Evolutionary conservation across 2,113 vertebrate genomes (phyloP), one percentile per base, ranked within the genome.

Genomic region (Guaruba guarouba): DNA sequence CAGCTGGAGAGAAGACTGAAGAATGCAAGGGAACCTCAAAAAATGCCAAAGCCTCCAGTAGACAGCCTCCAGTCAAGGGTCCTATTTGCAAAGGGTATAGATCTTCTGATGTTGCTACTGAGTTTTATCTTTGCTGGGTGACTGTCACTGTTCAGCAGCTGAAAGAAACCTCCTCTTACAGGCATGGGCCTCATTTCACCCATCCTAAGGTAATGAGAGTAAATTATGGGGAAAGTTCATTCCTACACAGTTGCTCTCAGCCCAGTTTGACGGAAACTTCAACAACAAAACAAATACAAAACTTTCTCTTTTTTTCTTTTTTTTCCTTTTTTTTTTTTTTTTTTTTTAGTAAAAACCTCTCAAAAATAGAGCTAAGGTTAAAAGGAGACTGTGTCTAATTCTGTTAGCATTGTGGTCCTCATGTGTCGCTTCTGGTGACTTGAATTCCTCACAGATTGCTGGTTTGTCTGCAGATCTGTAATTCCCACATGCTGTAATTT

Each of bases 391-490:
- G 75, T 79, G 71, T 95, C 90, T 96, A 95, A 93, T 96, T 96
- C 92, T 93, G 92, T 94, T 94, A 85, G 83, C 52, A 0, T 93
- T 97, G 91, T 96, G 97, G 97, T 81, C 95, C 93, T 96, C 82
- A 96, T 97, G 97, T 95, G 88, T 96, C 13, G 83, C 88, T 97
- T 83, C 95, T 96, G 96, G 96, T 88, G 88, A 87, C 97, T 97
- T 82, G 93, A 92, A 98, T 98, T 97, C 97, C 96, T 97, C 90
- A 71, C 62, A 97, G 88, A 98, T 98, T 97, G 86, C 96, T 93
- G 90, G 97, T 97, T 97, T 96, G 80, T 48, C 94, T 97, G 92
- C 93, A 96, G 97, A 89, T 96, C 93, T 95, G 80, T 97, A 96
- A 96, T 97, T 95, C 95, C 95, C 69, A 9, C 94, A 97, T 51